These are phyloP conservation scores for Dicyema japonicum DNA, from an alignment of 1,140 invertebrate species.

Conservation along the genomic window DNA sequence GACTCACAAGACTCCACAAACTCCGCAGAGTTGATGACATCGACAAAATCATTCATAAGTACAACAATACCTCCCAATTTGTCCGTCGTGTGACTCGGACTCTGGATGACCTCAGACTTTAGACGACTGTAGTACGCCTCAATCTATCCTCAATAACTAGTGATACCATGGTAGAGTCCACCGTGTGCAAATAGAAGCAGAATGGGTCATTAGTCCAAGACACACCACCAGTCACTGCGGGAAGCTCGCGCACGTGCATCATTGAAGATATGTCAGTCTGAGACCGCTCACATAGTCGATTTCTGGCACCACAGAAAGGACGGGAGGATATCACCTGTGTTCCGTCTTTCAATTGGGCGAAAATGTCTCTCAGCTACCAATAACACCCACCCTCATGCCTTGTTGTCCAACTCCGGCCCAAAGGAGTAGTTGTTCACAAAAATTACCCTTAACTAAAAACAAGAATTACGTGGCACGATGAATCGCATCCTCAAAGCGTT, in stretches of 20 bases:
- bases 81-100: too few species aligned
- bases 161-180: constrained; percentile 57
- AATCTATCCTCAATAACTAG: too few species aligned
- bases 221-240: constrained; percentile 60
- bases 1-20: too few species aligned
- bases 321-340: constrained; percentile 88
- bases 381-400: constrained; percentile 9
- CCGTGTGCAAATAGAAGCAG: constrained; percentile 77
- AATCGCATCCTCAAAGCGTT: constrained; percentile 1
- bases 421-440: constrained; percentile 98
- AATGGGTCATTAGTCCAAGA: constrained; percentile 92
- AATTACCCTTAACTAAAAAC: constrained; percentile 30
- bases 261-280: constrained; percentile 68
- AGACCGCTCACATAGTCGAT: constrained; percentile 1
- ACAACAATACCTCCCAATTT: too few species aligned
- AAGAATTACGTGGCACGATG: constrained; percentile 3
- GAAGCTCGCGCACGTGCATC: constrained; percentile 80
- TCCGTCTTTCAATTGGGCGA: constrained; percentile 59
- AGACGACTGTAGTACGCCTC: too few species aligned
- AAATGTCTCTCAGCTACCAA: constrained; percentile 51
- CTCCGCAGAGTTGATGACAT: too few species aligned
- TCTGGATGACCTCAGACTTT: too few species aligned
- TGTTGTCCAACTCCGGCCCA: constrained; percentile 68
- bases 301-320: constrained; percentile 55
- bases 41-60: too few species aligned